Evolutionary conservation across 35 echinoderm and acorn worm species (phyloP), one percentile per base, ranked within the genome.

Genomic region (Heliocidaris erythrogramma): DNA sequence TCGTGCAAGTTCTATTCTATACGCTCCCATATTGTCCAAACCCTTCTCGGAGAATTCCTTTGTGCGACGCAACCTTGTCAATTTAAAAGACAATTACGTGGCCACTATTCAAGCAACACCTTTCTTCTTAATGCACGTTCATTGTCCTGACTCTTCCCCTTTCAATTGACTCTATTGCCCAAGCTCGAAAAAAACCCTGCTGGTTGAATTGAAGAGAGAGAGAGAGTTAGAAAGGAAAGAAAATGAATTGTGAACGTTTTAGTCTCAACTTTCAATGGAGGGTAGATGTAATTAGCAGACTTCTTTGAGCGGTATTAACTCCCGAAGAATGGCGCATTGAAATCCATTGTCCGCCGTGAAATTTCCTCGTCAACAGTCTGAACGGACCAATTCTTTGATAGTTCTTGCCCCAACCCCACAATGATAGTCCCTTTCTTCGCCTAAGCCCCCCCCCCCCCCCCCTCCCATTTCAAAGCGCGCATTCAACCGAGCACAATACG

Each of bases 261-360:
- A n/a, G 4, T 78, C 65, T 78, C 65, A 1, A 5, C 18, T 78
- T 78, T 78, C 65, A 78, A 78, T 27, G 17, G 27, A 78, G 65
- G 65, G 65, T 78, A 78, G 65, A 78, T 78, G 65, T 78, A 78
- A 78, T 78, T 78, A 78, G 65, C 65, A 78, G 65, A 78, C 65
- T 78, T n/a, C 65, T 78, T 78, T 78, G 65, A 78, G 65, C 65
- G 65, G 65, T 78, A 78, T 78, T 78, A 78, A 78, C 65, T 78
- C 65, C 18, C 18, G 65, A 78, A 78, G 21, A 78, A 78, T 7
- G 21, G 27, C 65, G 65, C 65, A 27, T 78, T 78, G 65, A 78
- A 78, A 27, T 78, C 65, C 21, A 78, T 78, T 78, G 65, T 78
- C 65, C 65, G 27, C 65, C 65, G 27, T 78, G 52, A 56, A 56